Percentiles rank a stretch among this genome's conserved stretches.
Conservation (phyloP, 2,113 vertebrate species). For the Corapipo altera region DNA sequence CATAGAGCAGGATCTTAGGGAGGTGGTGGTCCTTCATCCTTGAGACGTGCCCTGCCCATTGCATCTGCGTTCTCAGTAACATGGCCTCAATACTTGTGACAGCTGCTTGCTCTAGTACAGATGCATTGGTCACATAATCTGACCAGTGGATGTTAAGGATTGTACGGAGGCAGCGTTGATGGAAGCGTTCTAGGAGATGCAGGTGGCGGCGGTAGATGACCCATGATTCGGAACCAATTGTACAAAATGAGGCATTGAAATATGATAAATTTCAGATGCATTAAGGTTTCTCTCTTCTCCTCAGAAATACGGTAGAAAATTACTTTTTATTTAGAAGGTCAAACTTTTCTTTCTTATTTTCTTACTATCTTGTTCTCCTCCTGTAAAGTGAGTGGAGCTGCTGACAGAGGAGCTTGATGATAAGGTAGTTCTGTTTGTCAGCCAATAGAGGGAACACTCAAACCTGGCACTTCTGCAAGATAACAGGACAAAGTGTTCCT, state of each 20-base stretch:
- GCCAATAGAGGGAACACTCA: not conserved
- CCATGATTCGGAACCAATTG: too few species aligned
- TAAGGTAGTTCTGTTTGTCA: not conserved
- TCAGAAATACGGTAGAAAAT: not conserved
- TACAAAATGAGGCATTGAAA: not conserved
- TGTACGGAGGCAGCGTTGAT: too few species aligned
- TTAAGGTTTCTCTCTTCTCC: not conserved
- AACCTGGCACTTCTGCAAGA: not conserved
- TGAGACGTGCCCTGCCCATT: too few species aligned
- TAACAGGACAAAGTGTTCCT: not conserved
- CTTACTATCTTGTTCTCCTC: not conserved
- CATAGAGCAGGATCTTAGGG: too few species aligned
- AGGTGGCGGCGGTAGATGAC: too few species aligned
- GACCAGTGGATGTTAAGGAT: too few species aligned
- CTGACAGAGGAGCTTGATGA: not conserved
- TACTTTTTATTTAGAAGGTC: not conserved
- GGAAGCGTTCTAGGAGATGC: too few species aligned
- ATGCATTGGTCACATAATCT: too few species aligned
- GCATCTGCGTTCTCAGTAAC: too few species aligned
- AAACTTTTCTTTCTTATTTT: not conserved
- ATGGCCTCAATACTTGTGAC: too few species aligned
- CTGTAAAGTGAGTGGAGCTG: not conserved
- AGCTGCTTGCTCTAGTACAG: too few species aligned
- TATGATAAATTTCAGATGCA: not conserved
- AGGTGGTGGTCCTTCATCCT: too few species aligned